Evolutionary conservation across 2,888 invertebrate genomes (phyloP).

Genomic region (Drosophila subquinaria): DNA sequence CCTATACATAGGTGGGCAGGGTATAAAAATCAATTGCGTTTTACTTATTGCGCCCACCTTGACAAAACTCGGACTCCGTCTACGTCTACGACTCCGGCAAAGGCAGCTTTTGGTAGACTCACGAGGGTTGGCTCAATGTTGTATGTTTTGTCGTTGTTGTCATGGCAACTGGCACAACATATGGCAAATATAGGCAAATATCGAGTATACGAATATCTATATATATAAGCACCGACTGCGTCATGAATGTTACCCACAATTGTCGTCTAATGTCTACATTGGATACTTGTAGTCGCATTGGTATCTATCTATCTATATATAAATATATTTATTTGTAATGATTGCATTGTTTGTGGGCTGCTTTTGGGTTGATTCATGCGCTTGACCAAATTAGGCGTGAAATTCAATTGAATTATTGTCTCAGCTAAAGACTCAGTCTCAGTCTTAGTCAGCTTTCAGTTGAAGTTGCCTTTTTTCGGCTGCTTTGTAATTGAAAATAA

Average conservation of each 20-base stretch:
- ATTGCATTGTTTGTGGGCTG: slow-evolving; percentile 55
- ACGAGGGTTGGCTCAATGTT: slow-evolving; percentile 53
- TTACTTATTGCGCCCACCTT: slow-evolving; percentile 62
- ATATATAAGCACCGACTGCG: slow-evolving; percentile 46
- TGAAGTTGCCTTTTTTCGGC: slow-evolving; percentile 12
- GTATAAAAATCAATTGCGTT: slow-evolving; percentile 66
- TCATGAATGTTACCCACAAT: slow-evolving; percentile 47
- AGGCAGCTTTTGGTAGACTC: slow-evolving; percentile 33
- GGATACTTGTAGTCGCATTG: slow-evolving; percentile 21
- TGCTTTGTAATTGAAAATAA: slow-evolving; percentile 48
- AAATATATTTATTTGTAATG: slow-evolving; percentile 20
- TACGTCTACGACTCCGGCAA: slow-evolving; percentile 14
- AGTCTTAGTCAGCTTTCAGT: slow-evolving; percentile 4
- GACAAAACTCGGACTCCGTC: slow-evolving; percentile 37
- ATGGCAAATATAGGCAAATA: slow-evolving; percentile 36
- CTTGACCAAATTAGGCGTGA: slow-evolving; percentile 73
- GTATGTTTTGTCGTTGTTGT: slow-evolving; percentile 58
- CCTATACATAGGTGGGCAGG: slow-evolving; percentile 18
- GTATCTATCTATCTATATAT: slow-evolving; percentile 2
- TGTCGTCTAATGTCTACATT: slow-evolving; percentile 31
- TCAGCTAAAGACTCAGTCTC: slow-evolving; percentile 17
- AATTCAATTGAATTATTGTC: slow-evolving; percentile 69
- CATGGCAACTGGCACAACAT: slow-evolving; percentile 67
- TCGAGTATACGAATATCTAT: slow-evolving; percentile 10
- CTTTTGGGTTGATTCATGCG: slow-evolving; percentile 50